Base-by-base conservation (phyloP, 2,797 vertebrate species). In the Coregonus suidteri region DNA sequence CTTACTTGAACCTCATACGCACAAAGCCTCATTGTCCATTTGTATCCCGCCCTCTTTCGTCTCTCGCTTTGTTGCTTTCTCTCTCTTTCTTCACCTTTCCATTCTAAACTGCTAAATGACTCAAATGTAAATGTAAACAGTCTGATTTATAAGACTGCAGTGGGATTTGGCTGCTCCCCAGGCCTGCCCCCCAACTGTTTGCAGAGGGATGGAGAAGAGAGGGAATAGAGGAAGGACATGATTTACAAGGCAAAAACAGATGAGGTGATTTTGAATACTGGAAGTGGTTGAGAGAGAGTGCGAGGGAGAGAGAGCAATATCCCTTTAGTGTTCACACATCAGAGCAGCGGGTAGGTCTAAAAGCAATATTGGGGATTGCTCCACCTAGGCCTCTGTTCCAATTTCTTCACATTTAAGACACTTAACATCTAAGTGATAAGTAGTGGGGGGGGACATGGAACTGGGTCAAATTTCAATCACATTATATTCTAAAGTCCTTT, bases 191-290 rank as follows among this genome's bases (percentile, higher is more conserved):
- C 71, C 2, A 47, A 47, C 9, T 69, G 51, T 75, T 69, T 18
- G 37, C 71, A 64, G 77, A 73, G 62, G 73, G 69, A 52, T 15
- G 13, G 35, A 25, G 68, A 70, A 47, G 68, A 41, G 68, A 70
- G 62, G 37, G 37, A 75, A 59, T 54, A 16, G 59, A 13, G 69
- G 0, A 2, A 53, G 52, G 67, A 54, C 76, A 31, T 79, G 30
- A 87, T 90, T 91, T 88, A 77, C 83, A 74, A 88, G 70, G 68
- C 85, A 87, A 91, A 92, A 78, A 73, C 82, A 69, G 76, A 68
- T 9, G 78, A 79, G 77, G 75, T 75, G 80, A 83, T 86, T 90
- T 86, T 90, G 86, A 88, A 87, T 90, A 83, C 73, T 14, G 34
- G 69, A 78, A 73, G 83, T 78, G 37, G 74, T 78, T 74, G 9